These are phyloP conservation scores for Philopedon plagiatum DNA, from an alignment of 2,888 invertebrate genomes.

Conservation along the genomic window DNA sequence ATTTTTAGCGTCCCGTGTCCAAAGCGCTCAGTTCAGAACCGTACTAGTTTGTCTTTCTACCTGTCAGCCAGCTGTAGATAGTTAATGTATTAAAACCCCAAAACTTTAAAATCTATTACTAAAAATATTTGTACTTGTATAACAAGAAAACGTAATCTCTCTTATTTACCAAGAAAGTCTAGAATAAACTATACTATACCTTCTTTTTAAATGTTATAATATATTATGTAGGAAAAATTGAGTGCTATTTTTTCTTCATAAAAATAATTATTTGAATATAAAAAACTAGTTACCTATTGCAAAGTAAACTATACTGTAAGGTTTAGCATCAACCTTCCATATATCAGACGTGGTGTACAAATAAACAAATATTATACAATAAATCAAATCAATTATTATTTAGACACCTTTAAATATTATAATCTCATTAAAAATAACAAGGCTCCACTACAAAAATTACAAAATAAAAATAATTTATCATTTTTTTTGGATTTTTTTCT, in stretches of 20 bases:
- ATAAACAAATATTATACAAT: constrained; percentile 12
- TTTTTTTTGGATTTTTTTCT: constrained; percentile 2
- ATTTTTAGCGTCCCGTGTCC: no score
- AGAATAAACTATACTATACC: not conserved
- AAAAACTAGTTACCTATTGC: not conserved
- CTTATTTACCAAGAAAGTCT: not conserved
- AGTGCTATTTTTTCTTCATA: not conserved
- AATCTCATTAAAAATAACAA: constrained; percentile 14
- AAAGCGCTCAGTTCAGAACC: no score
- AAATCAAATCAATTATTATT: constrained; percentile 3
- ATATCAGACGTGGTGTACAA: not conserved
- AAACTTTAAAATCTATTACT: not conserved
- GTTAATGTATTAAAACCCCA: no score
- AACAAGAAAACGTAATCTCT: not conserved
- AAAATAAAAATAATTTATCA: constrained; percentile 5
- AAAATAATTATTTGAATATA: not conserved
- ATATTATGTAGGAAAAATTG: not conserved
- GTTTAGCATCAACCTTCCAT: not conserved
- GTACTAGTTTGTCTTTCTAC: no score
- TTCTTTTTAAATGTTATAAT: not conserved
- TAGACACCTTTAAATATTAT: constrained; percentile 13
- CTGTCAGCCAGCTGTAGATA: no score
- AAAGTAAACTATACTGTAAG: not conserved
- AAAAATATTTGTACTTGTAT: constrained; percentile 1
- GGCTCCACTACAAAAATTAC: not conserved